Base-by-base conservation (phyloP, 23 tunicate genomes). In the Styela clava region DNA sequence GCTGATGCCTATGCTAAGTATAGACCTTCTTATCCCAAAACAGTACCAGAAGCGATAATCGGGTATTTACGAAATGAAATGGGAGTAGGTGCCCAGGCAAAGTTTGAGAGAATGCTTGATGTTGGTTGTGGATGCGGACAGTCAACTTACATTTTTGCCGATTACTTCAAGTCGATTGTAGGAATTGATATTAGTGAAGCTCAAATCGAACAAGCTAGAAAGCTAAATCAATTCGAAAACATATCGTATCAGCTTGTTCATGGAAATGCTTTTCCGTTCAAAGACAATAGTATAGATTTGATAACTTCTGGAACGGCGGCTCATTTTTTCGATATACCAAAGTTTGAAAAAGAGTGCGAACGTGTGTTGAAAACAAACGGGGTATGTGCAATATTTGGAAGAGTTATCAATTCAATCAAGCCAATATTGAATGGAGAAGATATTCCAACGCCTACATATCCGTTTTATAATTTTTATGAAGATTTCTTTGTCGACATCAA, bases 181-280 rank as follows among this genome's bases (percentile, higher is more conserved):
- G 77, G 35, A 32, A 71, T 71, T 32, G 77, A 30, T 35, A 32
- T 71, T 16, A 71, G 77, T 16, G 34, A 71, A 71, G 27, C 77
- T 21, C 77, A 71, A 30, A 71, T 71, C 7, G 37, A 3, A 7
- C 34, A 26, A 28, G 77, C 77, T 2, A 31, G 16, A 32, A 31
- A 32, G 37, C 27, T 21, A 12, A 71, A 28, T 34, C 32, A 27
- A 34, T 19, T 19, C 29, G 34, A 34, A 33, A 71, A 71, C 16
- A 34, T 71, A 21, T 28, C 77, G 5, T 71, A 19, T 18, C 24
- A 71, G 29, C 35, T 71, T 2, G 77, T 71, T 7, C 77, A 30
- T 35, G 77, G 29, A 3, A 5, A 71, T 35, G 32, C 3, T 33
- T 71, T 71, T 3, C 35, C 77, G 16, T 35, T 71, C 12, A 35